These are phyloP conservation scores for Melanargia galathea DNA, from an alignment of 2,888 invertebrate genomes.

Conservation along the genomic window DNA sequence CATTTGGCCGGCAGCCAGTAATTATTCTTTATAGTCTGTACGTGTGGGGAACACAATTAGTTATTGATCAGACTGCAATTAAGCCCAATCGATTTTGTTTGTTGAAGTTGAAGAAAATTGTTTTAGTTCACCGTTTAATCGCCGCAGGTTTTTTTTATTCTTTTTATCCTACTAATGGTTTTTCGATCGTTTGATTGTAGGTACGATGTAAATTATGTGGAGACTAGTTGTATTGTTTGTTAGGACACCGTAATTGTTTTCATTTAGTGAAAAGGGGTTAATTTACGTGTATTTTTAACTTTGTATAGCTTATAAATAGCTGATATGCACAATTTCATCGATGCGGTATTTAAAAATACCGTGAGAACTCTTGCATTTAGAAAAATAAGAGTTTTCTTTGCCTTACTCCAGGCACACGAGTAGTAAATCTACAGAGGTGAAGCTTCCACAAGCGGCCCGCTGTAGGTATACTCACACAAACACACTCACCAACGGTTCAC, in stretches of 20 bases:
- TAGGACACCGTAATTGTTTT: constrained; percentile 57
- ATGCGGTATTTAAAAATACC: too few species aligned
- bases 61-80: constrained; percentile 81
- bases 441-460: too few species aligned
- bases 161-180: constrained; percentile 74
- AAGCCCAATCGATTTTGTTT: constrained; percentile 81
- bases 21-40: constrained; percentile 79
- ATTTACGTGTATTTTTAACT: background rate
- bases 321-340: too few species aligned
- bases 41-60: constrained; percentile 81
- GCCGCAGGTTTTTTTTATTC: constrained; percentile 54
- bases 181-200: constrained; percentile 61
- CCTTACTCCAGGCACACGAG: too few species aligned
- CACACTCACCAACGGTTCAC: too few species aligned
- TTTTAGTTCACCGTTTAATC: constrained; percentile 78
- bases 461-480: too few species aligned
- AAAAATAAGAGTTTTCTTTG: too few species aligned
- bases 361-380: too few species aligned
- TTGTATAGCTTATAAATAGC: too few species aligned
- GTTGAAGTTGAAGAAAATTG: constrained; percentile 81
- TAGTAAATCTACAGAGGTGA: too few species aligned
- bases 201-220: constrained; percentile 21
- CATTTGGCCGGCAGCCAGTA: constrained; percentile 81
- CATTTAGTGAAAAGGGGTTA: background rate
- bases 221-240: constrained; percentile 53